Base-by-base conservation (phyloP, 2,888 invertebrate species). In the Agonopterix alstromeriana region DNA sequence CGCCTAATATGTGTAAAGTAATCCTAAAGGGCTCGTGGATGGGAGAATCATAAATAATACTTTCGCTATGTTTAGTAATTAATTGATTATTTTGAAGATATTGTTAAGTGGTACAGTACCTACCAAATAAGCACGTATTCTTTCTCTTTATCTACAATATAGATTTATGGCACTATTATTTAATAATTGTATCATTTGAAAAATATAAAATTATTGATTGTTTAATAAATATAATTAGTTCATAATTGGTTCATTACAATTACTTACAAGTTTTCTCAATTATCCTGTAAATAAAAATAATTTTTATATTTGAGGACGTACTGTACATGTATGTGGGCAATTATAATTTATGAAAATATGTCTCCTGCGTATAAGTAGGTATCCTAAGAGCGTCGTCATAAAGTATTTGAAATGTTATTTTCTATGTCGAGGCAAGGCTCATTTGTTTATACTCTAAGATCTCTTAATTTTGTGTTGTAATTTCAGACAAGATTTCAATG, bases 311-410 rank as follows among this genome's bases (percentile, higher is more conserved):
- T 55, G 46, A 60, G 58, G 58, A 54, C 57, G 54, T 54, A 61
- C 53, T 51, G 60, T 64, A 61, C 61, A 67, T 65, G 67, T 73
- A 78, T 84, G 87, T 87, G 88, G 87, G 88, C 88, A 87, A 87
- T 85, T 68, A 76, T 74, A 67, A 70, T 77, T 76, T 68, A 61
- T 62, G 72, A 87, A 87, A 87, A 87, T 88, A 88, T 88, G 88
- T 88, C 88, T 88, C 88, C 88, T 86, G 70, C 67, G 69, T 69
- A 57, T 55, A 60, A 60, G 51, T 51, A 51, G 46, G 51, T 46
- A 46, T 38, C n/a, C 17, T 48, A 50, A 48, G 50, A 43, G 36
- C 44, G 44, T 47, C 44, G 44, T 47, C 10, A 45, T 36, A 17
- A 44, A 45, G 42, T 50, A 45, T 41, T 42, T 42, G 40, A 38